Evolutionary conservation across 2,888 invertebrate species (phyloP), one percentile per base, ranked within the genome.

Genomic region (Ochlodes sylvanus): DNA sequence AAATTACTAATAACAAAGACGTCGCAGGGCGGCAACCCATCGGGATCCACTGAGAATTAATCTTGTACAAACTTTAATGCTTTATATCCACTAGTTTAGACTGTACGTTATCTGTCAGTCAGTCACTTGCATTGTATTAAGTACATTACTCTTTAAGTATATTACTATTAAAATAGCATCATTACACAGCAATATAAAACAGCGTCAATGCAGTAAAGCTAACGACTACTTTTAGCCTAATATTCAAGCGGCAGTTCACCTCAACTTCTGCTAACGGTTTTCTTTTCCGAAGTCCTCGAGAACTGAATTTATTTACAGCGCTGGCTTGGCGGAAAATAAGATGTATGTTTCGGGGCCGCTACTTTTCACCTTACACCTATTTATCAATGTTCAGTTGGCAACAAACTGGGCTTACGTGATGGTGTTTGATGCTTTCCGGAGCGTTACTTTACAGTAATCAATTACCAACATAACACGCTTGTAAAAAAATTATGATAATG

Each of bases 381-480:
- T 68, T 68, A 63, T 57, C 63, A 68, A 68, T 54, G 66, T 66
- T 66, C 42, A 58, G 42, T 50, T 52, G 41, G 58, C 60, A 60
- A 60, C 66, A 66, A 66, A 66, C 57, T 65, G 58, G 12, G 52
- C 52, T 65, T 54, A 66, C 60, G 66, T 60, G 58, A 66, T 52
- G 41, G 10, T 41, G 27, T 58, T 27, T 60, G 52, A 66, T 50
- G 50, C 10, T 19, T 50, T 19, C 19, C 2, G 0, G 19, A 17
- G 3, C 50, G 6, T 7, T 44, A 50, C 17, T 19, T 50, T 10
- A 50, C 19, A 19, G 10, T 50, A 1, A 50, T 50, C 17, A 54
- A 27, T 52, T 21, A 9, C 19, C 12, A 52, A 19, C 17, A n/a
- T 12, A 19, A 12, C 5, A 52, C 15, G 9, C 17, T 42, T 14